Percentiles rank a stretch among this genome's conserved stretches.
Conservation (phyloP, 2,113 vertebrate genomes). For the Siniperca chuatsi region DNA sequence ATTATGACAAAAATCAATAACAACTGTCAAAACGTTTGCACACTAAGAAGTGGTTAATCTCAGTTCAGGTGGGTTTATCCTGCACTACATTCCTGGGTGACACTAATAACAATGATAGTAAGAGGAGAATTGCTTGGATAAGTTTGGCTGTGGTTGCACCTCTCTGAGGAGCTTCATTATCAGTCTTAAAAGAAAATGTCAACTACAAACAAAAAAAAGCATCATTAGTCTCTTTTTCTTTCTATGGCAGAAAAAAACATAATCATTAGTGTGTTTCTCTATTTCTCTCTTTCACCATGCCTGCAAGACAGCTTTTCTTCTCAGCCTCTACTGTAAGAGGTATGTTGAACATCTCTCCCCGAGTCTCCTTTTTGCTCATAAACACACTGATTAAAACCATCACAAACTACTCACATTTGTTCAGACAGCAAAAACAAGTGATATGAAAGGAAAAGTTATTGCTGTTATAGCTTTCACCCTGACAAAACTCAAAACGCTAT, state of each 20-base stretch:
- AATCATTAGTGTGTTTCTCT: slow-evolving; percentile 64
- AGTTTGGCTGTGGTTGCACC: slow-evolving; percentile 47
- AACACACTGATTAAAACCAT: slow-evolving; percentile 70
- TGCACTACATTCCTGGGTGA: slow-evolving; percentile 35
- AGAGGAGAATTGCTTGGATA: slow-evolving; percentile 25
- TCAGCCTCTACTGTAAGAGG: slow-evolving; percentile 37
- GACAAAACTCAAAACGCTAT: slow-evolving; percentile 76
- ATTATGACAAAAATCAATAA: background rate
- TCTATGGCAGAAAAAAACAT: slow-evolving; percentile 24
- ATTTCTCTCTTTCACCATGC: slow-evolving; percentile 25
- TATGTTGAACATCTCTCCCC: slow-evolving; percentile 31
- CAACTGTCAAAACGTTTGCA: background rate
- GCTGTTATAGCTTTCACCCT: slow-evolving; percentile 70
- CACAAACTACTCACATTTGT: slow-evolving; percentile 67
- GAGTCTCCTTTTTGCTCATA: background rate
- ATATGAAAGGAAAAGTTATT: slow-evolving; percentile 78
- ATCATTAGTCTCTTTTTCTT: slow-evolving; percentile 66
- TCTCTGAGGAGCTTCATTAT: slow-evolving; percentile 65
- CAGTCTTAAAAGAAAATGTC: slow-evolving; percentile 71
- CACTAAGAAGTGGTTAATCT: slow-evolving; percentile 15
- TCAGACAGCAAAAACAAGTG: slow-evolving; percentile 73
- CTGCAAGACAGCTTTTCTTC: slow-evolving; percentile 52
- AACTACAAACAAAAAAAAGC: slow-evolving; percentile 62
- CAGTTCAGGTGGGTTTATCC: slow-evolving; percentile 46
- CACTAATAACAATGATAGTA: slow-evolving; percentile 31